Evolutionary conservation across 2,888 invertebrate species (phyloP), one percentile per base, ranked within the genome.

Genomic region (Nudaria mundana): DNA sequence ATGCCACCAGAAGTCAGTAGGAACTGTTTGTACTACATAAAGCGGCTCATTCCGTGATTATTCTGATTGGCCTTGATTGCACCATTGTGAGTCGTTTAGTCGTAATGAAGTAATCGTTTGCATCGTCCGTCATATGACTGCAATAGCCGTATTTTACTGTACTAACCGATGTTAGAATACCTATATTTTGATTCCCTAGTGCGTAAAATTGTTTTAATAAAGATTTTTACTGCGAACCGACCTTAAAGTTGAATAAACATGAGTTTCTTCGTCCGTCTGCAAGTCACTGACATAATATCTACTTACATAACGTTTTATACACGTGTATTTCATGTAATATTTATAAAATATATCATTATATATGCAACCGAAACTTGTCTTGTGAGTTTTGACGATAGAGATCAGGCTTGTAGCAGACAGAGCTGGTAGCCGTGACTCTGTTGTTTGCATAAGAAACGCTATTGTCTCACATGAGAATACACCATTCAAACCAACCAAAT

Each of bases 51-150:
- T 47, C 42, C 52, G 45, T 52, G 58, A 33, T 22, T 33, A 24
- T 23, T 44, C 26, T 48, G 59, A 56, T 59, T 59, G 54, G 41
- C 49, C 47, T 52, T 49, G 54, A 59, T 52, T 56, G 48, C 46
- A 30, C 44, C 31, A 55, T 55, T 52, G 52, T 52, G 48, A 52
- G 57, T 59, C 61, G 54, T 65, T 66, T 65, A 53, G 49, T 41
- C 37, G 41, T 63, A 60, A 71, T 66, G 55, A 59, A 59, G 63
- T 63, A 68, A 70, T 66, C 63, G 60, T 40, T 43, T 34, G 42
- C 40, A 46, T 49, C 49, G 37, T 52, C 29, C 42, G 37, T 48
- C n/a, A n/a, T 40, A 40, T 44, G 50, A 44, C 43, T 33, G 24
- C 34, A 13, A 22, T 18, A 25, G 5, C 22, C 34, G 30, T 41